Conservation (phyloP, 2,888 invertebrate genomes). For the Geotrupes spiniger region DNA sequence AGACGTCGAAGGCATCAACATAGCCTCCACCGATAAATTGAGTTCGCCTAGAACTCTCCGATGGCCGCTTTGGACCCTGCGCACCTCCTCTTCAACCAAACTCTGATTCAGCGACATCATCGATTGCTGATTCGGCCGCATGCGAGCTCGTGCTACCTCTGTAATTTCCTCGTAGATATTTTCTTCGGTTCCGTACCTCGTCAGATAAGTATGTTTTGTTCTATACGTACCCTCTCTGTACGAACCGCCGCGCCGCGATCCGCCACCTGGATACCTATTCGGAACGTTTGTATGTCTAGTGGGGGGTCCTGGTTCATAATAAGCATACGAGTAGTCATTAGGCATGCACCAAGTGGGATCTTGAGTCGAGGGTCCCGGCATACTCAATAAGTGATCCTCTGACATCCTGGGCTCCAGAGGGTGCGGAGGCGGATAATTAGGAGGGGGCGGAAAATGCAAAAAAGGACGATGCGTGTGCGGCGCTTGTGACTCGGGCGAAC, state of each 20-base stretch:
- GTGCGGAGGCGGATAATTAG: slow-evolving; percentile 64
- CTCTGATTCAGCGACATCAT: slow-evolving; percentile 67
- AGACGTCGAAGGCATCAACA: slow-evolving; percentile 80
- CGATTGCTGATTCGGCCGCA: slow-evolving; percentile 42
- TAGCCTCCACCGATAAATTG: slow-evolving; percentile 82
- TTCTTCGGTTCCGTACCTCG: slow-evolving; percentile 75
- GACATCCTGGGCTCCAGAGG: slow-evolving; percentile 43
- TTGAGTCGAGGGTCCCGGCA: slow-evolving; percentile 40
- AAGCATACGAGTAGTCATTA: slow-evolving; percentile 78
- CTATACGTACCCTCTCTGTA: slow-evolving; percentile 45
- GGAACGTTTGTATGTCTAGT: slow-evolving; percentile 65
- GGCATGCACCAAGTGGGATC: slow-evolving; percentile 38
- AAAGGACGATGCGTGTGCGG: slow-evolving; percentile 46
- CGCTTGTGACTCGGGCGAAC: slow-evolving; percentile 26
- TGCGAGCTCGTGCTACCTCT: slow-evolving; percentile 52
- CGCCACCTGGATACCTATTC: slow-evolving; percentile 42
- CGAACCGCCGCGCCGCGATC: slow-evolving; percentile 44
- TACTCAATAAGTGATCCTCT: slow-evolving; percentile 41
- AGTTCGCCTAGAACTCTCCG: slow-evolving; percentile 80
- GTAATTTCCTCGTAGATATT: slow-evolving; percentile 80
- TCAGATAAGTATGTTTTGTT: slow-evolving; percentile 45
- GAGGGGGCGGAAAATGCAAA: slow-evolving; percentile 74
- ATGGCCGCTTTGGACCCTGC: slow-evolving; percentile 79
- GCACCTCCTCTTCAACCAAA: slow-evolving; percentile 79
- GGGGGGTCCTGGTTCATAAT: slow-evolving; percentile 70